Conservation (phyloP, 2,113 vertebrate genomes). For the Proteles cristata region DNA sequence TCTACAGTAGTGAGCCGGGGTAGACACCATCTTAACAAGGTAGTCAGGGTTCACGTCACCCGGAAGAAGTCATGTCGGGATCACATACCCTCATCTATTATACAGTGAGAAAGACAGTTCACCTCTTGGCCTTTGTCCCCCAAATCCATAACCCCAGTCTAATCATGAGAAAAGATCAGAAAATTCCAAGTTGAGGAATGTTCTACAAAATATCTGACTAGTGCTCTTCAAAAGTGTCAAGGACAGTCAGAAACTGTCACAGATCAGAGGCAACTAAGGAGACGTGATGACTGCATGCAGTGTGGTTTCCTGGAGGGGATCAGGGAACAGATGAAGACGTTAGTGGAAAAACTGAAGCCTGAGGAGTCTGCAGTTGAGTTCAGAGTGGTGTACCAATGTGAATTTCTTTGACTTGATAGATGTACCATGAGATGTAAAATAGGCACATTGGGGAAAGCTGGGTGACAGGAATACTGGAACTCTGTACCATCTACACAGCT, state of each 20-base stretch:
- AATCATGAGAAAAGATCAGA: not conserved
- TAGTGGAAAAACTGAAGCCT: not conserved
- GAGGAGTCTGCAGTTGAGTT: not conserved
- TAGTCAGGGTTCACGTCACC: not conserved
- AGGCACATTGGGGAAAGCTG: not conserved
- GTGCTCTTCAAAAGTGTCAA: not conserved
- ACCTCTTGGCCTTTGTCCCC: not conserved
- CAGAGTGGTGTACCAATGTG: not conserved
- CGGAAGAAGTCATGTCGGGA: not conserved
- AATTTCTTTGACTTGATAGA: constrained; percentile 4
- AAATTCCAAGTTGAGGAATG: not conserved
- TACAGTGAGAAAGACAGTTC: not conserved
- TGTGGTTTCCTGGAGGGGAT: not conserved
- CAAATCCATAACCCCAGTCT: not conserved
- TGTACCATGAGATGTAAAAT: not conserved
- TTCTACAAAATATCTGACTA: not conserved
- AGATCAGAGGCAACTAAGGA: not conserved
- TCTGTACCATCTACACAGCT: not conserved
- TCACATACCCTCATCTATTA: not conserved
- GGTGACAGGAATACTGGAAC: not conserved
- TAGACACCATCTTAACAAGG: not conserved
- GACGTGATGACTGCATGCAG: not conserved
- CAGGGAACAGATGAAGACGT: not conserved
- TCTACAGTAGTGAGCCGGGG: not conserved
- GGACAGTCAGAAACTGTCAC: not conserved